Conservation (phyloP, 2,888 invertebrate species). For the Thymelicus lineola region DNA sequence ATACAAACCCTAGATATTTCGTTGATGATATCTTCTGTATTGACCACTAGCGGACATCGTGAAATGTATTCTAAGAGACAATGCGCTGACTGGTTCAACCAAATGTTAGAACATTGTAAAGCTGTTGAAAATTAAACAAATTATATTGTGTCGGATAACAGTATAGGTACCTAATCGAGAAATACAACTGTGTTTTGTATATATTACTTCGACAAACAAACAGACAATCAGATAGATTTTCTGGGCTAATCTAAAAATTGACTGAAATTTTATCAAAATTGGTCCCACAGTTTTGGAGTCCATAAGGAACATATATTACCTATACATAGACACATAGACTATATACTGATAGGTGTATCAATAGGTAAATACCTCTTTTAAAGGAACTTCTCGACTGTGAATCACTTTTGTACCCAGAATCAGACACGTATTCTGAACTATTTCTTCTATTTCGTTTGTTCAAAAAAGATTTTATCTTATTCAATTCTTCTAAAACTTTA, state of each 20-base stretch:
- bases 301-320: too few relatives aligned
- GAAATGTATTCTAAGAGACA: slow-evolving; percentile 57
- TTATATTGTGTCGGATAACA: too few relatives aligned
- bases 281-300: too few relatives aligned
- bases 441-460: slow-evolving; percentile 49
- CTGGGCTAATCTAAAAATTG: too few relatives aligned
- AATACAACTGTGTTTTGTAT: too few relatives aligned
- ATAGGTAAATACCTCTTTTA: slow-evolving; percentile 46
- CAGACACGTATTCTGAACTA: slow-evolving; percentile 46
- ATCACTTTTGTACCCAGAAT: slow-evolving; percentile 68
- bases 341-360: too few relatives aligned
- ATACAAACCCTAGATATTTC: slow-evolving; percentile 56
- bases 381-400: slow-evolving; percentile 53
- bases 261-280: too few relatives aligned
- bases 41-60: slow-evolving; percentile 49
- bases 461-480: slow-evolving; percentile 61
- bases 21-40: slow-evolving; percentile 55
- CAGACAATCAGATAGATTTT: too few relatives aligned
- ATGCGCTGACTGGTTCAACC: slow-evolving; percentile 62
- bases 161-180: too few relatives aligned
- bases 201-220: too few relatives aligned
- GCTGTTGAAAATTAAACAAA: slow-evolving; percentile 49
- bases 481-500: slow-evolving; percentile 71
- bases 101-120: slow-evolving; percentile 50
- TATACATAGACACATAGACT: too few relatives aligned